Evolutionary conservation across 1,140 invertebrate species (phyloP).

Genomic region (Drosophila repletoides): DNA sequence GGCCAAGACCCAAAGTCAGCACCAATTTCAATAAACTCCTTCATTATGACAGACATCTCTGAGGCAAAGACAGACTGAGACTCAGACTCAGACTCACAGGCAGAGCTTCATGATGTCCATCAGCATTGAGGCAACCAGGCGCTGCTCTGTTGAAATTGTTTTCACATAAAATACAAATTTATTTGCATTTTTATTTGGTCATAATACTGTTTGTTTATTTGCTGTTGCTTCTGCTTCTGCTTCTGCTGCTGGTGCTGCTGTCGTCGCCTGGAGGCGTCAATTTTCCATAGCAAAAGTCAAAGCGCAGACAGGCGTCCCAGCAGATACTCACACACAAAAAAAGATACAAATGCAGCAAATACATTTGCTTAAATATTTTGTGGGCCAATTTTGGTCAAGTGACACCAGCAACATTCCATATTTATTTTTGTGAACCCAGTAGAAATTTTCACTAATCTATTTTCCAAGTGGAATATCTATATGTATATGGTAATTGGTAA

Average conservation of each 20-base stretch:
- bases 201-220: conserved; percentile 80
- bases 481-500: too few species aligned
- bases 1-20: conserved; percentile 25
- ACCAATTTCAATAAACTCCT: conserved; percentile 75
- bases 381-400: conserved; percentile 44
- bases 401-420: conserved; percentile 18
- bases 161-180: conserved; percentile 79
- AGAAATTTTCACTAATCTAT: too few species aligned
- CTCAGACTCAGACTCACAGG: conserved; percentile 34
- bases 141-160: conserved; percentile 67
- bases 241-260: conserved; percentile 30
- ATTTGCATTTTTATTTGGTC: conserved; percentile 78
- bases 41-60: conserved; percentile 45
- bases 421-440: too few species aligned
- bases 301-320: conserved; percentile 46
- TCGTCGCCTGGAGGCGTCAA: conserved; percentile 29
- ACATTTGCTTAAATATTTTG: conserved; percentile 30
- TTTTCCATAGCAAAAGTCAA: conserved; percentile 50
- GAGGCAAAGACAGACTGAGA: background rate
- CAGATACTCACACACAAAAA: too few species aligned
- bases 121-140: conserved; percentile 20
- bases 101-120: conserved; percentile 32
- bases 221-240: conserved; percentile 35
- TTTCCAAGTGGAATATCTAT: too few species aligned
- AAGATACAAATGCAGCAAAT: conserved; percentile 47